Conservation (phyloP, 1,140 invertebrate genomes). For the Cecropterus lyciades region DNA sequence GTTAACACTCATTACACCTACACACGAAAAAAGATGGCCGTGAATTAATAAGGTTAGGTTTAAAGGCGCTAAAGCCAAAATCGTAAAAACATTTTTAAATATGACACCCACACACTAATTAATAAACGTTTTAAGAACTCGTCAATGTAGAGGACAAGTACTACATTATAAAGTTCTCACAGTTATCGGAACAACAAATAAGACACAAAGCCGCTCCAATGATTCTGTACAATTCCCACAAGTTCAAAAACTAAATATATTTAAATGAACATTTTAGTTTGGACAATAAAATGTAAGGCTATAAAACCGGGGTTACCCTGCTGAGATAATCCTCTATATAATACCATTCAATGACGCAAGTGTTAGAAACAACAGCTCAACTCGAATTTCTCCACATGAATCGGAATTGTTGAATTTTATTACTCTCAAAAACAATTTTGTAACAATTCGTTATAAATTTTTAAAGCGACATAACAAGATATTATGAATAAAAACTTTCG, state of each 20-base stretch:
- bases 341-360: conserved; percentile 38
- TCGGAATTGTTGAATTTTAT: conserved; percentile 1
- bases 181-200: neutral
- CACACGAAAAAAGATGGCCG: too few relatives aligned
- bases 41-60: too few relatives aligned
- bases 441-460: conserved; percentile 20
- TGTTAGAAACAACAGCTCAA: conserved; percentile 40
- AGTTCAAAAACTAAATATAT: conserved; percentile 11
- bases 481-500: conserved; percentile 2
- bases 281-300: conserved; percentile 22
- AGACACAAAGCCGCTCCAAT: neutral
- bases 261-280: conserved; percentile 15
- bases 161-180: too few relatives aligned
- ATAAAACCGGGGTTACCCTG: conserved; percentile 37
- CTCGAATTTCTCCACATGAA: conserved; percentile 37
- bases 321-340: conserved; percentile 33
- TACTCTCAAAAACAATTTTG: conserved; percentile 25
- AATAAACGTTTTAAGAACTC: too few relatives aligned
- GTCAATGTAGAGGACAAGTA: too few relatives aligned
- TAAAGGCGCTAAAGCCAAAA: too few relatives aligned
- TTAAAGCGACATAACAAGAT: conserved; percentile 6
- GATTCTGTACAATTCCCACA: conserved; percentile 12
- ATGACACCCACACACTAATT: too few relatives aligned
- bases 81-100: too few relatives aligned
- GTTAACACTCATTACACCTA: too few relatives aligned